Base-by-base conservation (phyloP, 2,797 vertebrate genomes). In the Eospalax fontanierii region DNA sequence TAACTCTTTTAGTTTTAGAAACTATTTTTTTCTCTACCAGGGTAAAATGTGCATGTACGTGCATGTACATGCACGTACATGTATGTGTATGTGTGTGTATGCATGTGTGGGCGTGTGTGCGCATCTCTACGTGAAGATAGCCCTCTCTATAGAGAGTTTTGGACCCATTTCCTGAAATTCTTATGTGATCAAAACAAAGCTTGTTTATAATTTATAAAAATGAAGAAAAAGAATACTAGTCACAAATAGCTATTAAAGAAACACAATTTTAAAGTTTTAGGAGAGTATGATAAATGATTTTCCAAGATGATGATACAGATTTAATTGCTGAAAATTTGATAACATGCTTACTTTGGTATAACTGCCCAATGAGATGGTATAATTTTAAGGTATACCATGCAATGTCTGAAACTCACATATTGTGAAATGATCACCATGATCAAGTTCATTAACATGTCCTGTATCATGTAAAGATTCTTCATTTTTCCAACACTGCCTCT, bases 1-100 rank as follows among this genome's bases (percentile, higher is more conserved):
- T 33, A 90, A 46, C 46, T 63, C 54, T 86, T 38, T 87, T 95
- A 83, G 87, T 93, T 96, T 93, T 85, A 94, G 71, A 95, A 88
- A 93, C 61, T 74, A 68, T 57, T 87, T 92, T 87, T 4, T 82
- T 96, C n/a, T 57, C n/a, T 57, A 38, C n/a, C 89, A 75, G 50
- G 83, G 46, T 35, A 28, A 35, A 74, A 10, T 71, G 33, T 21
- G 16, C 24, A 30, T n/a, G 33, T 54, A 43, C 40, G 24, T 46
- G 38, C 22, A 16, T 57, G 33, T 68, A 2, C 35, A 24, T 63
- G 61, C 26, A 22, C 24, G 61, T 22, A 24, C 24, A 2, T 73
- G 21, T 63, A 24, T 21, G 63, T 65, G 63, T 65, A 11, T 33
- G 65, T 15, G 12, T 10, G 4, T 83, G 18, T 50, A 4, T 65